Conservation (phyloP, 2,113 vertebrate species). For the Coracopsis vasa region DNA sequence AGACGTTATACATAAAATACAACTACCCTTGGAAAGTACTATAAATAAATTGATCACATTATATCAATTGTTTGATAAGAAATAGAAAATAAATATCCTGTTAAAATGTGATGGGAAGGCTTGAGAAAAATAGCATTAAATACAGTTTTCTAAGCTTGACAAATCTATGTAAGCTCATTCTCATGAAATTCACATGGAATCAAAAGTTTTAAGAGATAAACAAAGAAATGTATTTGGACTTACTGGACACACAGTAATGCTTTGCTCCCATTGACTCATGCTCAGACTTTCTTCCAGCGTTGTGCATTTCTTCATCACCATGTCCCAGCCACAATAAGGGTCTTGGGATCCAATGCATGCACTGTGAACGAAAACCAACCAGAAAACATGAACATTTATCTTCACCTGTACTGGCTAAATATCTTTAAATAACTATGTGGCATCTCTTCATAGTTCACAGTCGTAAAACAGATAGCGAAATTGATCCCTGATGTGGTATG, state of each 20-base stretch:
- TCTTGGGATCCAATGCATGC: slow-evolving; percentile 92
- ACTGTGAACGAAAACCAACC: slow-evolving; percentile 70
- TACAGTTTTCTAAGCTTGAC: neutral
- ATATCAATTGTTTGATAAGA: neutral
- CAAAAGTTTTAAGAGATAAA: neutral
- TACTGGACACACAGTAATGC: slow-evolving; percentile 89
- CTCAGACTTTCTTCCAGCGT: slow-evolving; percentile 92
- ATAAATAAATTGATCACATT: neutral
- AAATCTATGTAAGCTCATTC: neutral
- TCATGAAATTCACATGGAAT: neutral
- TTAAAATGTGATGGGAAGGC: neutral
- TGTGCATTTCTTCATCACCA: slow-evolving; percentile 91
- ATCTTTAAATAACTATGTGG: neutral
- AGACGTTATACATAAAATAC: neutral
- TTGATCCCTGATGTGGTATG: neutral
- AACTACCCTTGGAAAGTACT: neutral
- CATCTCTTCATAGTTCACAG: neutral
- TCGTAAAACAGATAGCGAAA: neutral
- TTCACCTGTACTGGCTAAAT: neutral
- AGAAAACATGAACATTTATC: neutral
- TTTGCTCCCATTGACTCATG: slow-evolving; percentile 97
- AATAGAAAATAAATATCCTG: neutral
- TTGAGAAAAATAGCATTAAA: neutral
- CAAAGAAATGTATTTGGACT: slow-evolving; percentile 38
- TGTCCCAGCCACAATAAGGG: slow-evolving; percentile 96